Conservation (phyloP, 2,888 invertebrate species). For the Diarsia dahlii region DNA sequence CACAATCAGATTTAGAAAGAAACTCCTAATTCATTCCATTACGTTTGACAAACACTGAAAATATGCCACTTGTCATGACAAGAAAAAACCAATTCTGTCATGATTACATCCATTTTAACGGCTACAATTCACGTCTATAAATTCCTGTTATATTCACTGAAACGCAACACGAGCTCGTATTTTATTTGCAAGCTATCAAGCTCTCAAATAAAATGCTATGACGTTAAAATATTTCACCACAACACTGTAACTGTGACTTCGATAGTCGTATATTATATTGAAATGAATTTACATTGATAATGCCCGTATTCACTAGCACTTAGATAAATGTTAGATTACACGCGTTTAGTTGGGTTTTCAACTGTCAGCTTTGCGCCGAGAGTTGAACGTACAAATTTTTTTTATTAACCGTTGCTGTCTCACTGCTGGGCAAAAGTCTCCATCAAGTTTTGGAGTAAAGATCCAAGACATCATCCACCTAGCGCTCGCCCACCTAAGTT, state of each 20-base stretch:
- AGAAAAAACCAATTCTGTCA: background rate
- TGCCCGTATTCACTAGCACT: background rate
- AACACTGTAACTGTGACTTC: constrained; percentile 51
- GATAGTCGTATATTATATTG: constrained; percentile 43
- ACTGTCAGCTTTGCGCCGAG: background rate
- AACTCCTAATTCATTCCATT: background rate
- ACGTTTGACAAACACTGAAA: background rate
- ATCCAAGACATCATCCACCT: too few relatives aligned
- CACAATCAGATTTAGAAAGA: background rate
- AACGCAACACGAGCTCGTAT: constrained; percentile 21
- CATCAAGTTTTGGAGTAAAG: background rate
- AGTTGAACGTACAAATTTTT: background rate
- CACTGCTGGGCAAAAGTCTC: background rate
- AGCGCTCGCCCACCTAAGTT: too few relatives aligned
- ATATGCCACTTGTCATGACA: background rate
- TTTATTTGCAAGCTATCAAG: constrained; percentile 34
- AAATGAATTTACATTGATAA: constrained; percentile 19
- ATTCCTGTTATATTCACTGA: constrained; percentile 40
- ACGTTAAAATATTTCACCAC: constrained; percentile 66
- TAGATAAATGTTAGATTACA: background rate
- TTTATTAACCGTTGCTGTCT: background rate
- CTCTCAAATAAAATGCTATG: constrained; percentile 57
- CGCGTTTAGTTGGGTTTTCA: background rate
- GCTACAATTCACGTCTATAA: constrained; percentile 27
- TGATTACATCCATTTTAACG: background rate